Conservation (phyloP, 35 echinoderm and acorn worm genomes). For the Amphiura filiformis region DNA sequence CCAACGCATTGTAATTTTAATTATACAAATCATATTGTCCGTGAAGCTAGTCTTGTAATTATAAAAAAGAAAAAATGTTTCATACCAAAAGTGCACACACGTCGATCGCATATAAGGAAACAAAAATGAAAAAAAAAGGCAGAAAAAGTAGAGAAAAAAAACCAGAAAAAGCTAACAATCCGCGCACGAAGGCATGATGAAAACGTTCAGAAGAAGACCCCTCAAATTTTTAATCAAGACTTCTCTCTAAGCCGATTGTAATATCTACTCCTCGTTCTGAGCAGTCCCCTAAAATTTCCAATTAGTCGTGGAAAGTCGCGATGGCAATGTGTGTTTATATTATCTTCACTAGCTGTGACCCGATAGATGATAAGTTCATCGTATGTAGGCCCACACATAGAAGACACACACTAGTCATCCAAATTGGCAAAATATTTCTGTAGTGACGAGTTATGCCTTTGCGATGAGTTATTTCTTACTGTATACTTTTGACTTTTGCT, state of each 20-base stretch:
- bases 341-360: background rate
- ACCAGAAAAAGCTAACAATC: background rate
- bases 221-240: constrained; percentile 3
- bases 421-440: constrained; percentile 4
- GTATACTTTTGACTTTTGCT: background rate
- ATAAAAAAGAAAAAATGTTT: too few relatives aligned
- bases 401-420: background rate
- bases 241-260: background rate
- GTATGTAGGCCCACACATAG: background rate
- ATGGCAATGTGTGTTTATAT: background rate
- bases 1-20: too few relatives aligned
- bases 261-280: background rate
- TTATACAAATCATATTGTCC: too few relatives aligned
- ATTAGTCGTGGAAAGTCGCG: background rate
- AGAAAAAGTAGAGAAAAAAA: too few relatives aligned
- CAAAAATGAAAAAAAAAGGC: too few relatives aligned
- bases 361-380: background rate
- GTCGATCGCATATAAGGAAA: too few relatives aligned
- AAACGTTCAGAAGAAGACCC: background rate
- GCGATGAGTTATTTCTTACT: background rate
- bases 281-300: background rate
- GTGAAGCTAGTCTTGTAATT: too few relatives aligned
- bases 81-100: too few relatives aligned
- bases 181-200: background rate
- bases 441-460: background rate